Percentiles rank a stretch among this genome's conserved stretches.
phyloP scores from a whole-genome alignment of 1,140 invertebrate genomes.

The Anoplophora glabripennis region DNA sequence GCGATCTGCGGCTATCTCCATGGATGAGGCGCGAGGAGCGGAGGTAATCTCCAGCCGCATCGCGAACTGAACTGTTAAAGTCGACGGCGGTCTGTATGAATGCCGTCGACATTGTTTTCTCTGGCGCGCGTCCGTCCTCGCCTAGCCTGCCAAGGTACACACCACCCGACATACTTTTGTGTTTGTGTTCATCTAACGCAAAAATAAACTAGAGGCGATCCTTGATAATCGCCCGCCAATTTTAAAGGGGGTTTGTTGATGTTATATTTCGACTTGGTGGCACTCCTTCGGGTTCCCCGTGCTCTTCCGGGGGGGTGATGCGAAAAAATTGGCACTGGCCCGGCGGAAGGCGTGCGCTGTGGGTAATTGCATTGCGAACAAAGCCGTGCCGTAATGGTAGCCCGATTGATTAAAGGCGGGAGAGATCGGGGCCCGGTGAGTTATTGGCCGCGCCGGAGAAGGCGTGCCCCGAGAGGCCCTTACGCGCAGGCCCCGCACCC shows the following conservation, averaged over 20 bases:
- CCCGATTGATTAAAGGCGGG: slow-evolving; percentile 35
- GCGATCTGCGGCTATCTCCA: too few relatives aligned
- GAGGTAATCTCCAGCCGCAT: slow-evolving; percentile 2
- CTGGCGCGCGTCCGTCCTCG: slow-evolving; percentile 25
- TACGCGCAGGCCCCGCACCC: slow-evolving; percentile 26
- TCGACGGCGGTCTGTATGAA: not conserved
- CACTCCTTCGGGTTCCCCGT: slow-evolving; percentile 14
- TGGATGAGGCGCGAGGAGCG: too few relatives aligned
- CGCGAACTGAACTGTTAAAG: slow-evolving; percentile 11
- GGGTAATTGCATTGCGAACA: not conserved
- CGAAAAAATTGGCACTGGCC: slow-evolving; percentile 19
- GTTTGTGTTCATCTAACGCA: slow-evolving; percentile 30
- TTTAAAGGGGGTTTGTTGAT: slow-evolving; percentile 32
- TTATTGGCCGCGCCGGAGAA: slow-evolving; percentile 28
- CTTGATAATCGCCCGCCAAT: slow-evolving; percentile 18
- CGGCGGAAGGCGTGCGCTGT: slow-evolving; percentile 16
- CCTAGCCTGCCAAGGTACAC: slow-evolving; percentile 28
- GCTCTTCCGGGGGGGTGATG: not conserved
- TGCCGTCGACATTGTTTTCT: slow-evolving; percentile 26
- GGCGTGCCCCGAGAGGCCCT: slow-evolving; percentile 18
- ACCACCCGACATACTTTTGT: slow-evolving; percentile 19
- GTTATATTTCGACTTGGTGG: slow-evolving; percentile 23
- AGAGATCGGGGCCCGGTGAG: not conserved
- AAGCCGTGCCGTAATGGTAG: slow-evolving; percentile 32
- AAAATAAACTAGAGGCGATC: slow-evolving; percentile 31